Evolutionary conservation across 2,797 vertebrate species (phyloP).

Genomic region (Ctenopoma kingsleyae): DNA sequence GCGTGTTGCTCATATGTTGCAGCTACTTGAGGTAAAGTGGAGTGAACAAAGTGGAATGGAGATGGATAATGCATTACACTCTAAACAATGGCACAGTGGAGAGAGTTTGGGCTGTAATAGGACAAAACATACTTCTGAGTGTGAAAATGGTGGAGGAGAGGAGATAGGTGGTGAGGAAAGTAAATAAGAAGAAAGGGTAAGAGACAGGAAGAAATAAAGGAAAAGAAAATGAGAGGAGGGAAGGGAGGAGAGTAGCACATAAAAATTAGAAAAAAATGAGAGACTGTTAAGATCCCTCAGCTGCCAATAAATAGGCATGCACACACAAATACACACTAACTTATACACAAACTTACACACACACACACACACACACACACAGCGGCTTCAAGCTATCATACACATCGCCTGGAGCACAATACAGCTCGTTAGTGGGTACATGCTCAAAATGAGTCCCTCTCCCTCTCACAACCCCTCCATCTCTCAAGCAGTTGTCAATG

Average conservation of each 20-base stretch:
- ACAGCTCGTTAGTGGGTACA: conserved; percentile 82
- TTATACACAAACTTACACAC: conserved; percentile 3
- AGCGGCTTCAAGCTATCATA: conserved; percentile 77
- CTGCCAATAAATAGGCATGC: conserved; percentile 69
- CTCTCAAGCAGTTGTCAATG: conserved; percentile 79
- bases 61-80: conserved; percentile 78
- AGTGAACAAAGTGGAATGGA: conserved; percentile 76
- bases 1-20: conserved; percentile 56
- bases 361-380: conserved; percentile 43
- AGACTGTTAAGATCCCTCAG: conserved; percentile 70
- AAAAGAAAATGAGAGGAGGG: neutral
- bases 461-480: conserved; percentile 67
- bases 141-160: conserved; percentile 30
- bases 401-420: conserved; percentile 80
- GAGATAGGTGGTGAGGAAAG: neutral
- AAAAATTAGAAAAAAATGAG: conserved; percentile 60
- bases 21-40: conserved; percentile 70
- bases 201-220: neutral
- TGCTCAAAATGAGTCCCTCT: conserved; percentile 75
- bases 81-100: conserved; percentile 58
- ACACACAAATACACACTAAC: conserved; percentile 4
- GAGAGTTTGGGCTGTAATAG: conserved; percentile 47
- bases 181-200: neutral
- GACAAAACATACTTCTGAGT: conserved; percentile 56
- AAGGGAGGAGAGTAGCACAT: conserved; percentile 33